Base-by-base conservation (phyloP, 2,797 vertebrate genomes). In the Lagodon rhomboides region DNA sequence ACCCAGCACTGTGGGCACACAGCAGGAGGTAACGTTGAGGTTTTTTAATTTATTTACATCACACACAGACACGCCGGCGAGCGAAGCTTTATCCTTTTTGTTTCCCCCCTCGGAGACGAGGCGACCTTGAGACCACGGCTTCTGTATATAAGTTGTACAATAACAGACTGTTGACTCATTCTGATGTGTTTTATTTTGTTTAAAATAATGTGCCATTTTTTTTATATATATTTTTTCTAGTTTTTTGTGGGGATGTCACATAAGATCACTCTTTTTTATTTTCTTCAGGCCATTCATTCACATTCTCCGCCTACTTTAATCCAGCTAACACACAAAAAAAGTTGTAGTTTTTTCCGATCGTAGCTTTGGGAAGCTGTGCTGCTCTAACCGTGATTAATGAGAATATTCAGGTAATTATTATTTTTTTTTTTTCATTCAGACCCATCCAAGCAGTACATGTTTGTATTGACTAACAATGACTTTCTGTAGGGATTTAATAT, bases 61-160 rank as follows among this genome's bases (percentile, higher is more conserved):
- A 79, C 64, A 80, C 77, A 77, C 43, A 65, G 30, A 65, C 25
- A 82, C 43, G 47, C 30, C 69, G 69, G 67, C 67, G 38, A 70
- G 72, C 63, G 85, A 87, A 85, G 82, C 87, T 92, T 83, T 77
- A 75, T 11, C 11, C 38, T 38, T 38, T 38, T 38, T 34, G 74
- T 88, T 74, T 82, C 47, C 68, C 65, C 76, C 65, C 74, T 55
- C 71, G 73, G n/a, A n/a, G 82, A 70, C 0, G 49, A 79, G 54
- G 70, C 75, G 46, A 76, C 63, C 76, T 79, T 67, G 46, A 82
- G 75, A 85, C 82, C 63, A 69, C 53, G 43, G 75, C 82, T 67
- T 89, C 74, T 94, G 92, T 95, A 93, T 88, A 95, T 93, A 93
- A 25, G 43, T 60, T 94, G 92, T 95, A 92, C 85, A 56, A 86